phyloP scores from a whole-genome alignment of 1,140 invertebrate species.

The Zophobas morio region DNA sequence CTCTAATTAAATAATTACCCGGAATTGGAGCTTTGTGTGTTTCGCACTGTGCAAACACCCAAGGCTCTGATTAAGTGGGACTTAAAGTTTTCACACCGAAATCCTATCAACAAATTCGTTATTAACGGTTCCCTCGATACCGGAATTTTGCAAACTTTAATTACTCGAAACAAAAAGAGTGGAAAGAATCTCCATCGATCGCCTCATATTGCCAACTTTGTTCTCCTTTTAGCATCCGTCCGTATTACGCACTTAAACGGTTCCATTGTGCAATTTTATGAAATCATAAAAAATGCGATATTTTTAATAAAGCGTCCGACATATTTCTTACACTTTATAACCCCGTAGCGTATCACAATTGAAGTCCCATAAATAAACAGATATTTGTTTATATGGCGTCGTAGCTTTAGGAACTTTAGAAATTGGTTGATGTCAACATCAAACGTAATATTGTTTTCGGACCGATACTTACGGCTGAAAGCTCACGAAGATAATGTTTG shows the following conservation, averaged over 20 bases:
- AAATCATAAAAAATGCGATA: constrained; percentile 6
- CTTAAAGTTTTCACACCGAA: too few relatives aligned
- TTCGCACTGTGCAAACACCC: too few relatives aligned
- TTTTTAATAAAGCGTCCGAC: constrained; percentile 26
- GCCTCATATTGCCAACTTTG: not conserved
- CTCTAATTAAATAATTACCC: too few relatives aligned
- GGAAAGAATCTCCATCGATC: too few relatives aligned
- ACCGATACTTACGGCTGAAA: constrained; percentile 20
- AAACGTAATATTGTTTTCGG: constrained; percentile 27
- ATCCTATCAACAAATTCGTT: too few relatives aligned
- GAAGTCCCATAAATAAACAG: constrained; percentile 10
- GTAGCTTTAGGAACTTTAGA: constrained; percentile 16
- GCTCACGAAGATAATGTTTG: constrained; percentile 27
- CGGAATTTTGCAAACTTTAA: too few relatives aligned
- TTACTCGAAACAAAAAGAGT: too few relatives aligned
- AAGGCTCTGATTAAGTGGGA: too few relatives aligned
- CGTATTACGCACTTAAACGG: constrained; percentile 9
- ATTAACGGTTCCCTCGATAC: too few relatives aligned
- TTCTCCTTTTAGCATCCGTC: not conserved
- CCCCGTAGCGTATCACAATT: constrained; percentile 6
- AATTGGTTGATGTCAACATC: constrained; percentile 41
- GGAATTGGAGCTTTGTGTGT: too few relatives aligned
- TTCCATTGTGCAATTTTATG: constrained; percentile 16
- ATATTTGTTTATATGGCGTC: constrained; percentile 12
- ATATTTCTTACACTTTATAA: constrained; percentile 23